These are phyloP conservation scores for Megaceryle alcyon DNA, from an alignment of 2,797 vertebrate species.

Conservation along the genomic window DNA sequence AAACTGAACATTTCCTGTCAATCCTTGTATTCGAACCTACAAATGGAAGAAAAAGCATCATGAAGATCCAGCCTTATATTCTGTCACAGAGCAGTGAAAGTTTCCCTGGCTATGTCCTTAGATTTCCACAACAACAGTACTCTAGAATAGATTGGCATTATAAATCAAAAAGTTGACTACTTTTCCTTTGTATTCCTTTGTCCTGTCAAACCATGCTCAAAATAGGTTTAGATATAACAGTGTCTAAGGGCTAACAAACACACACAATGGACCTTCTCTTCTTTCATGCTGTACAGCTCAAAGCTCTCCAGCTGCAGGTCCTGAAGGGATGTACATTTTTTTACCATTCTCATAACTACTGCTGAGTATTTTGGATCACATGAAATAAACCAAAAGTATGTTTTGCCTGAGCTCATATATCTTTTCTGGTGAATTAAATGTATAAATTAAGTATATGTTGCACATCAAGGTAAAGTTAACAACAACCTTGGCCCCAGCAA, in stretches of 20 bases:
- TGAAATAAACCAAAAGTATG: not conserved
- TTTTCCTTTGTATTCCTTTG: not conserved
- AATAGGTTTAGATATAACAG: not conserved
- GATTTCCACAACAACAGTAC: not conserved
- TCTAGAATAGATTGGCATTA: not conserved
- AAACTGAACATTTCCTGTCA: conserved; percentile 98
- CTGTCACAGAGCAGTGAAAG: not conserved
- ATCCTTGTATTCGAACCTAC: conserved; percentile 95
- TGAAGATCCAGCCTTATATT: not conserved
- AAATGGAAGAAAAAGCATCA: not conserved
- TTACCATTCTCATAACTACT: not conserved
- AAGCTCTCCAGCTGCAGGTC: not conserved
- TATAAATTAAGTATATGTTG: not conserved
- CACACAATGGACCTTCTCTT: not conserved
- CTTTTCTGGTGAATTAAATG: not conserved
- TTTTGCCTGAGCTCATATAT: not conserved
- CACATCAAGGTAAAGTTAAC: not conserved
- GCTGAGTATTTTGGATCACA: not conserved
- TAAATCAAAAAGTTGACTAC: not conserved
- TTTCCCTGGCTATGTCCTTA: not conserved
- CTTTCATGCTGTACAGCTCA: not conserved
- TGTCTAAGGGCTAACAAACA: not conserved
- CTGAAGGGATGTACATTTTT: not conserved
- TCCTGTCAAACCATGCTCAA: not conserved
- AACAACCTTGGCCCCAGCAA: not conserved